These are phyloP conservation scores for Clytia hemisphaerica DNA, from an alignment of 30 jellyfish, hydroid and myxozoan genomes.

Conservation along the genomic window DNA sequence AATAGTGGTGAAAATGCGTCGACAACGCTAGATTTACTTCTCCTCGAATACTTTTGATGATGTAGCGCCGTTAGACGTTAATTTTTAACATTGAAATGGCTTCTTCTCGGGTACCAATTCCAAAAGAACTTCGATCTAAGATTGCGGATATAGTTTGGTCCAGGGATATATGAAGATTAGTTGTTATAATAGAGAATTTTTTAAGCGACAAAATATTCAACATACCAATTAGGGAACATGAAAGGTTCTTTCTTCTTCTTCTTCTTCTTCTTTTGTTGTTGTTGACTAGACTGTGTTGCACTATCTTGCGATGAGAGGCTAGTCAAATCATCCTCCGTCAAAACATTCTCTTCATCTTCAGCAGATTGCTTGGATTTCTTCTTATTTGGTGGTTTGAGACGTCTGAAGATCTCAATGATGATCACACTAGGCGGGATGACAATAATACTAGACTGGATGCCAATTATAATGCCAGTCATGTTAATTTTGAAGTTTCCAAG, in stretches of 20 bases:
- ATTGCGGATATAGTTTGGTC: too few species aligned
- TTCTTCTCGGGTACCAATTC: too few species aligned
- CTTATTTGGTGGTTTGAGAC: slow-evolving; percentile 9
- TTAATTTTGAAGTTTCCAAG: slow-evolving; percentile 59
- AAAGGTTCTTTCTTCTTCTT: neutral
- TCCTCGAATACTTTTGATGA: too few species aligned
- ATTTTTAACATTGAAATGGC: too few species aligned
- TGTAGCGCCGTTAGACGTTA: too few species aligned
- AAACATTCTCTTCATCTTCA: neutral
- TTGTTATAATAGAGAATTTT: too few species aligned
- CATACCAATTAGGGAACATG: slow-evolving; percentile 4
- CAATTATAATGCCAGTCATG: slow-evolving; percentile 49
- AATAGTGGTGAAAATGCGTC: too few species aligned
- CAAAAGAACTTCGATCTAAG: too few species aligned
- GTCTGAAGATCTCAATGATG: slow-evolving; percentile 49
- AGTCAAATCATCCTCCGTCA: too few species aligned
- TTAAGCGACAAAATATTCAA: too few species aligned
- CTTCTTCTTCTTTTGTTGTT: slow-evolving; percentile 1
- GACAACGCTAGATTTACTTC: too few species aligned
- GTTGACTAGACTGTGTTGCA: neutral
- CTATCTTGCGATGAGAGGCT: neutral
- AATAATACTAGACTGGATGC: slow-evolving; percentile 58
- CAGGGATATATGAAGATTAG: too few species aligned
- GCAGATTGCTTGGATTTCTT: neutral
- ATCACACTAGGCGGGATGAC: slow-evolving; percentile 53